phyloP scores from a whole-genome alignment of 2,113 vertebrate genomes.

The Rattus norvegicus region GRCr8 NC_086031.1:70652001-70652500 shows the following conservation, averaged over 20 bases:
- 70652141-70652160: background rate
- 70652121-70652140: no score
- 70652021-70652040: no score
- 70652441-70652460: constrained; percentile 4
- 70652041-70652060: no score
- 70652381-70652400: background rate
- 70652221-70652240: background rate
- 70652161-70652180: background rate
- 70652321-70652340: background rate
- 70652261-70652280: constrained; percentile 28
- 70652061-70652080: no score
- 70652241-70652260: background rate
- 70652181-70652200: background rate
- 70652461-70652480: background rate
- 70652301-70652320: background rate
- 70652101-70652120: no score
- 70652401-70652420: no score
- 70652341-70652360: background rate
- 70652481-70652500: background rate
- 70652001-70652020: no score
- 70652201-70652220: background rate
- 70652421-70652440: constrained; percentile 35
- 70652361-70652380: background rate
- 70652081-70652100: no score
- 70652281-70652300: constrained; percentile 19